phyloP scores from a whole-genome alignment of 2,888 invertebrate species.

The Lutraria lutraria region DNA sequence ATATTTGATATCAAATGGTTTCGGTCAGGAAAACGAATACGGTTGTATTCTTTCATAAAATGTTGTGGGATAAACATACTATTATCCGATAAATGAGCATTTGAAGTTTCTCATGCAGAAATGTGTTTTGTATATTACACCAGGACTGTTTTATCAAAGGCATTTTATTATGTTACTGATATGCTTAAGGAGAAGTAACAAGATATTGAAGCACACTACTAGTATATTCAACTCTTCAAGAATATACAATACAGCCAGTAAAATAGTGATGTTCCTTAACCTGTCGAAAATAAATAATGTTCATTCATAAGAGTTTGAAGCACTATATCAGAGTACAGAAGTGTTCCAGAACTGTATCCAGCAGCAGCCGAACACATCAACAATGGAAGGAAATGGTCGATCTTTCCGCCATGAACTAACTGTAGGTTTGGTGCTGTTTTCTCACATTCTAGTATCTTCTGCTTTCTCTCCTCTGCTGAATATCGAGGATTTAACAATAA shows the following conservation, averaged over 20 bases:
- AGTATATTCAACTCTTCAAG: too few relatives aligned
- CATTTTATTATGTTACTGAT: too few relatives aligned
- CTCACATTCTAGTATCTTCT: slow-evolving; percentile 56
- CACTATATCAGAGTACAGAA: slow-evolving; percentile 69
- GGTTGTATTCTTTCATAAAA: background rate
- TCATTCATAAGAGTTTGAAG: slow-evolving; percentile 55
- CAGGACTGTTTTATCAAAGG: too few relatives aligned
- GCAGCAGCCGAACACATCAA: slow-evolving; percentile 73
- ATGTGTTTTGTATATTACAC: too few relatives aligned
- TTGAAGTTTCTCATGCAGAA: too few relatives aligned
- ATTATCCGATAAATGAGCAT: too few relatives aligned
- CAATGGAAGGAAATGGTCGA: slow-evolving; percentile 77
- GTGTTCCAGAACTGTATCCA: slow-evolving; percentile 68
- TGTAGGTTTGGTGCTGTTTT: slow-evolving; percentile 58
- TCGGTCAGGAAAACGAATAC: background rate
- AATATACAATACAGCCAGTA: too few relatives aligned
- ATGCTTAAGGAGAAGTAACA: too few relatives aligned
- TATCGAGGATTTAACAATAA: slow-evolving; percentile 68
- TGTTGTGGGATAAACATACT: too few relatives aligned
- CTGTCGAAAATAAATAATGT: slow-evolving; percentile 12
- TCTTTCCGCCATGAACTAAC: slow-evolving; percentile 70
- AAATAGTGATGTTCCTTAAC: background rate
- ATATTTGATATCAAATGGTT: too few relatives aligned
- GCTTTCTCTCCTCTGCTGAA: slow-evolving; percentile 67
- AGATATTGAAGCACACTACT: too few relatives aligned